Evolutionary conservation across 2,888 invertebrate genomes (phyloP), one percentile per base, ranked within the genome.

Genomic region (Drosophila colorata): DNA sequence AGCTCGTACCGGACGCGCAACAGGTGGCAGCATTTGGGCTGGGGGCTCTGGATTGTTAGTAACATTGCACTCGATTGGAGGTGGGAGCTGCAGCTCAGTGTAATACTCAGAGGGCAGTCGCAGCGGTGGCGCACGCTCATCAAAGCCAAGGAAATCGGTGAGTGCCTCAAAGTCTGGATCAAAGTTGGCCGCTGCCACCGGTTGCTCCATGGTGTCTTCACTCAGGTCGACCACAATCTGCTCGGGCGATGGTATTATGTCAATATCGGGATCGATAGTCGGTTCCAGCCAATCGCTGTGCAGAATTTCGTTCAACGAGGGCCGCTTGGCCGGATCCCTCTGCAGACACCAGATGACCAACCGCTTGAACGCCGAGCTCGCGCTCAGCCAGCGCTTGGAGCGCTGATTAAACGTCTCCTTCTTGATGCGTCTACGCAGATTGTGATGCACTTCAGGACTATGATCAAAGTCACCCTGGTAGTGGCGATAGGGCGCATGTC

Each of bases 401-500:
- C 80, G 77, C 33, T 83, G 89, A 67, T 87, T 90, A 38, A 91
- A 83, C 0, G 51, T 0, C 33, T 91, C 90, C 61, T 78, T 89
- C 4, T 68, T 73, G 51, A 91, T 91, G 20, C 91, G 87, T 40
- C 77, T 78, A 2, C 79, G 87, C 23, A 91, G 56, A 48, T 70
- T 78, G 41, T 78, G 68, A 59, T 85, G 77, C 6, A 28, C 56
- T 2, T 60, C 57, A 2, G 73, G 40, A 4, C 6, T 64, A 25
- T 87, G 84, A 4, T 85, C 83, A 14, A 44, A 18, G 25, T 88
- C 87, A 11, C 31, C 52, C 8, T n/a, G 28, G 9, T 56, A 33
- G 0, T 57, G 53, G 4, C 91, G 90, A 93, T 98, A 98, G 0
- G 98, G 98, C 0, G 97, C 96, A 86, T 95, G 95, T 0, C 98